Conservation (phyloP, 2,888 invertebrate species). For the Drosophila paramelanica region DNA sequence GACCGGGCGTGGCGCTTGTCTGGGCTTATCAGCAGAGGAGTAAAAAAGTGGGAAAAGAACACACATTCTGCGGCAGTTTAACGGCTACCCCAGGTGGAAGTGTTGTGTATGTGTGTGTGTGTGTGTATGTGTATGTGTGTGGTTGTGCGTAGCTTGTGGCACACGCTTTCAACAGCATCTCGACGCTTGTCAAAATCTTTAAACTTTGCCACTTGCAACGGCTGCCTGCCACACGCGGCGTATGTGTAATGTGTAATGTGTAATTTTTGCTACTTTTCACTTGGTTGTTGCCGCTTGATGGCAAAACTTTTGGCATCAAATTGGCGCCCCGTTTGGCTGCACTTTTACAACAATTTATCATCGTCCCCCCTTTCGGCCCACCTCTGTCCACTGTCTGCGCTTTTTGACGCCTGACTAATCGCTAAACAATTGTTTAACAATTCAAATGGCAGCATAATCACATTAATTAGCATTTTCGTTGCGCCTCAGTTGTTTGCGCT, state of each 20-base stretch:
- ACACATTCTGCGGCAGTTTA: slow-evolving; percentile 69
- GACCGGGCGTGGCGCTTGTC: slow-evolving; percentile 51
- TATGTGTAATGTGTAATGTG: slow-evolving; percentile 41
- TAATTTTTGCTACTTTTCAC: slow-evolving; percentile 40
- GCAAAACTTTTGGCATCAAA: slow-evolving; percentile 77
- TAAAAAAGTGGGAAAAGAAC: slow-evolving; percentile 26
- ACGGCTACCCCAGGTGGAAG: slow-evolving; percentile 64
- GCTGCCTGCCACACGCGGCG: slow-evolving; percentile 33
- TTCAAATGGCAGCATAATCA: slow-evolving; percentile 76
- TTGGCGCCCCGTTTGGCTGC: slow-evolving; percentile 63
- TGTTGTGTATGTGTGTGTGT: slow-evolving; percentile 15
- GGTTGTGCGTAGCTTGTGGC: slow-evolving; percentile 63
- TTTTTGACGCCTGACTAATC: slow-evolving; percentile 73
- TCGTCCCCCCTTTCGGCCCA: slow-evolving; percentile 8
- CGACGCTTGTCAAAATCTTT: slow-evolving; percentile 58
- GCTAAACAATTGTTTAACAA: slow-evolving; percentile 80
- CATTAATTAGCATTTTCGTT: slow-evolving; percentile 79
- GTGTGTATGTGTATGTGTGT: slow-evolving; percentile 30
- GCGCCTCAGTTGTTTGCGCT: slow-evolving; percentile 48
- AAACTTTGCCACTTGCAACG: slow-evolving; percentile 47
- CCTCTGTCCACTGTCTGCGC: slow-evolving; percentile 17
- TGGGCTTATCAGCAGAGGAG: slow-evolving; percentile 62
- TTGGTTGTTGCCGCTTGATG: slow-evolving; percentile 45
- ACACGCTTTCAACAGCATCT: slow-evolving; percentile 65
- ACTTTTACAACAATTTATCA: slow-evolving; percentile 73